Evolutionary conservation across 2,797 vertebrate genomes (phyloP).

Genomic region (Rhabdophis nuchalis): DNA sequence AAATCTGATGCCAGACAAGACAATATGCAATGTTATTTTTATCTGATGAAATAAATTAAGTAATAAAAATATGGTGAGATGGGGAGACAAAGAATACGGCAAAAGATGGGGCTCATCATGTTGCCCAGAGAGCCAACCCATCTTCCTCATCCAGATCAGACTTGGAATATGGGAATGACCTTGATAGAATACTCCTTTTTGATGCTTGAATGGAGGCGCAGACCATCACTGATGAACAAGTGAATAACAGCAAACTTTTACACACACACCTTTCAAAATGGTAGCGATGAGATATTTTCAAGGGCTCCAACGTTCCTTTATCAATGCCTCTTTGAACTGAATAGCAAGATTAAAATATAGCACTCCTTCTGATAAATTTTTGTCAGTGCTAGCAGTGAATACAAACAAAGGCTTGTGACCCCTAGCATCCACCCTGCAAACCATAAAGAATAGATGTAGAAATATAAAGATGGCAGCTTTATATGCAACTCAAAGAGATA

Average conservation of each 20-base stretch:
- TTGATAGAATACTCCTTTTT: slow-evolving; percentile 23
- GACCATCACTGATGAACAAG: slow-evolving; percentile 23
- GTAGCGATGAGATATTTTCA: slow-evolving; percentile 12
- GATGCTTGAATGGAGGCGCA: not conserved
- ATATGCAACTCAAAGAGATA: not conserved
- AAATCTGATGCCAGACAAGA: not conserved
- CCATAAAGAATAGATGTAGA: not conserved
- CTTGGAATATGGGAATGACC: slow-evolving; percentile 2
- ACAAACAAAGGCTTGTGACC: slow-evolving; percentile 5
- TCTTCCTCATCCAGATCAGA: slow-evolving; percentile 22
- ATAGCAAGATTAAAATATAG: slow-evolving; percentile 25
- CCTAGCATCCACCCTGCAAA: not conserved
- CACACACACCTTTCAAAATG: slow-evolving; percentile 39
- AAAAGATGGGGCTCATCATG: not conserved
- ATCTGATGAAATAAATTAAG: not conserved
- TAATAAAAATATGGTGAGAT: not conserved
- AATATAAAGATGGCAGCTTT: not conserved
- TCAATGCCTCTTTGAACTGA: slow-evolving; percentile 12
- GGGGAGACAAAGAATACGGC: slow-evolving; percentile 9
- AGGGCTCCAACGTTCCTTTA: slow-evolving; percentile 6
- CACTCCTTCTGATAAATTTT: slow-evolving; percentile 18
- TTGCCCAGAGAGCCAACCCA: slow-evolving; percentile 11
- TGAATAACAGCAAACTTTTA: slow-evolving; percentile 32
- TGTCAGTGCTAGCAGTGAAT: slow-evolving; percentile 21
- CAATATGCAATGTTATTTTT: not conserved